Base-by-base conservation (phyloP, 2,797 vertebrate genomes). In the Rallus crepitans region DNA sequence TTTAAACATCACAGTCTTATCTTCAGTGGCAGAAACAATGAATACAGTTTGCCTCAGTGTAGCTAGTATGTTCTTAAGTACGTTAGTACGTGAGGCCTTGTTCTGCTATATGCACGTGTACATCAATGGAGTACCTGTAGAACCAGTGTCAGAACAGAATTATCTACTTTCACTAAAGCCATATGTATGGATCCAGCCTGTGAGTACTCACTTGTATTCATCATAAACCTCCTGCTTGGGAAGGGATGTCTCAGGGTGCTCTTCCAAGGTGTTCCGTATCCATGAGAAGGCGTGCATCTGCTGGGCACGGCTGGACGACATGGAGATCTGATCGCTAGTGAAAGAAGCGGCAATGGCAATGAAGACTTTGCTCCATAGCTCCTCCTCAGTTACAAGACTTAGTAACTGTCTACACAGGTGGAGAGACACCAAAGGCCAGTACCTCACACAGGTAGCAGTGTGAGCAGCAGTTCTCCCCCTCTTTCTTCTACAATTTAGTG, bases 201-300 rank as follows among this genome's bases (percentile, higher is more conserved):
- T 33, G 3, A 65, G 33, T 47, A 98, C 99, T 97, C 98, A 99
- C 99, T 99, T 99, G 98, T 99, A 99, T 94, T 99, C 99, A 92
- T 99, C 99, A 52, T 99, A 99, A 91, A 99, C 99, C 95, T 99
- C 99, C 98, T 99, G 99, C 96, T 99, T 99, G 96, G 99, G 99
- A 37, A 99, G 99, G 64, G 99, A 99, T 12, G 99, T 99, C 97
- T 99, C 99, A 0, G 99, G 98, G 91, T 99, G 99, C 97, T 99
- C 99, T 96, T 99, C 99, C 95, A 99, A 97, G 93, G 99, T 99
- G 97, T 99, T 99, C 90, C 98, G 99, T 97, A 99, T 99, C 99
- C 99, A 99, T 42, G 98, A 99, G 98, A 99, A 99, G 37, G 99
- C 99, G 19, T 99, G 99, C 98, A 98, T 99, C 98, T 99, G 99